Base-by-base conservation (phyloP, 2,888 invertebrate genomes). In the Diabrotica balteata region DNA sequence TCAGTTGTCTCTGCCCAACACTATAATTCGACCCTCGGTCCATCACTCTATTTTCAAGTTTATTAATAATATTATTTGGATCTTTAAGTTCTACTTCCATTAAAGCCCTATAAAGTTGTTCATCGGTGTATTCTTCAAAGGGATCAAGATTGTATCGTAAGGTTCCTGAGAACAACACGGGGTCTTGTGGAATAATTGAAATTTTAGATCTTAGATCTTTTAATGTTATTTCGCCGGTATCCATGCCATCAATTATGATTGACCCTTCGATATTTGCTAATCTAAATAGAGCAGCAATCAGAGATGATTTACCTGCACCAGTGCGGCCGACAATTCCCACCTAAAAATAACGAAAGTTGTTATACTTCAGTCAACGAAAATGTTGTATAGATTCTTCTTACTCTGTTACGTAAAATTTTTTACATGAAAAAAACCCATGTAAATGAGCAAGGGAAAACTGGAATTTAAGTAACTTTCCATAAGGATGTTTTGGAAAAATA, bases 1-100 rank as follows among this genome's bases (percentile, higher is more conserved):
- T 91, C 59, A 97, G 85, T 81, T 97, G 96, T 9, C 95, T 86
- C 82, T 97, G 96, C 0, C 97, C 97, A 7, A 96, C 91, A 65
- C 95, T 96, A 82, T 95, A 93, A 84, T 94, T 93, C 1, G 89
- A 86, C 0, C 93, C 93, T 10, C 91, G 91, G 84, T 91, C 93
- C 61, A 88, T 90, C 68, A 91, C 93, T 79, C 88, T 87, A 73
- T 88, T 89, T 76, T 93, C 90, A 47, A 94, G 81, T 46, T 88
- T 87, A 65, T 86, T 86, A 7, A 86, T 84, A 8, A 89, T 86
- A 6, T 87, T 84, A 0, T 93, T 86, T 0, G 89, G 87, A 62
- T 89, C 88, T 79, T 92, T 93, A 42, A 94, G 80, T 77, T 94
- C 92, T 43, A 93, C 91, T 78, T 91, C 90, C 81, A 91, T 90